Base-by-base conservation (phyloP, 2,888 invertebrate genomes). In the Amphipoea oculea region DNA sequence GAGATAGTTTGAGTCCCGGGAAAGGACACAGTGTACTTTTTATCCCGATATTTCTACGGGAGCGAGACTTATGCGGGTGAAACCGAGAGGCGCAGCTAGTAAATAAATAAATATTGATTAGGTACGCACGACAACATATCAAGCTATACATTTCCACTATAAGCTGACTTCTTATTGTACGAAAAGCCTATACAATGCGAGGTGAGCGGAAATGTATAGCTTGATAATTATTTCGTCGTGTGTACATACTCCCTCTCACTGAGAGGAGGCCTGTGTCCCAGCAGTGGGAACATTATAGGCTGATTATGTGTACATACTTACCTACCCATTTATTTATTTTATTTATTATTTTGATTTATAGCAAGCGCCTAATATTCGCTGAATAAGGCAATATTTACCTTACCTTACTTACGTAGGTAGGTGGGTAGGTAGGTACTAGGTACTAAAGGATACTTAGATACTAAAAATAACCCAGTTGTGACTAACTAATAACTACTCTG, bases 71-170 rank as follows among this genome's bases (percentile, higher is more conserved):
- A n/a, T n/a, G n/a, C n/a, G n/a, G n/a, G n/a, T n/a, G n/a, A n/a
- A n/a, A n/a, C n/a, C n/a, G n/a, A n/a, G n/a, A n/a, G n/a, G n/a
- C n/a, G n/a, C n/a, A n/a, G n/a, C n/a, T n/a, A n/a, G n/a, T n/a
- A 36, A 36, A 36, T 36, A 36, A 36, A 36, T 36, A 36, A 36
- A 36, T 36, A 70, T 65, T 72, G 74, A 65, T 76, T 65, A 17
- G 14, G 6, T 65, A 66, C 23, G 3, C 17, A 63, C 63, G 2
- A 20, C 20, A 20, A 20, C 7, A 54, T 20, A 23, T 54, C 54
- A 54, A 54, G 23, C 54, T 54, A 9, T 54, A 57, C 57, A 57
- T 57, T 23, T 23, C 57, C 23, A 57, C 11, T 57, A 11, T 4
- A 23, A 23, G 57, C 57, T 4, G 57, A 57, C 23, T 57, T n/a